Base-by-base conservation (phyloP, 64 coral and sea anemone genomes). In the Cladopsammia gracilis region DNA sequence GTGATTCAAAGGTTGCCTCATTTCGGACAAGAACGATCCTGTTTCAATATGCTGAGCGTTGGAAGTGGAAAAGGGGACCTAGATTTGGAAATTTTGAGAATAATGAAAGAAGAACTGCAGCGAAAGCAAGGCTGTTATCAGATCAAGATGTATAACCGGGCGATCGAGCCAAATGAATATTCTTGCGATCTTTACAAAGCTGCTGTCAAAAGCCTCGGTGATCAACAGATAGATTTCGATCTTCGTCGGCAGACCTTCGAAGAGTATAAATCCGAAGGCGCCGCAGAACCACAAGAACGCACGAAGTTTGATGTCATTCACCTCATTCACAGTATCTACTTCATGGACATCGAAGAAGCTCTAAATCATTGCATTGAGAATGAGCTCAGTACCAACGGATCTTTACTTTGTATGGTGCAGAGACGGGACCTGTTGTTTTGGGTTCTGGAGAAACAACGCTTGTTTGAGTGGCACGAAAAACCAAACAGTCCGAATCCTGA, bases 251-350 rank as follows among this genome's bases (percentile, higher is more conserved):
- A 76, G 47, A 77, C 53, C 26, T 77, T 89, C 64, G 71, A 89
- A 77, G 72, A 77, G 13, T 89, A 77, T 64, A 6, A 15, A 47
- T 13, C 64, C 60, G 57, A 77, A 58, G 26, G 13, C 19, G 62
- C 60, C 24, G 14, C 4, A 12, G 54, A 89, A 44, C 15, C 14
- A 12, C 6, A 10, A 12, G 71, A 89, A 44, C 15, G 11, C 4
- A 19, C 74, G 14, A 76, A 59, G 71, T 89, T 89, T 24, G 87
- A 89, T 77, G 44, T 89, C 45, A 89, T 89, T 64, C 87, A 89
- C 58, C 73, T 71, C 48, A 51, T 87, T 5, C 67, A 68, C 20
- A 72, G 65, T 73, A 74, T 87, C 24, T 72, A 71, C 25, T 64
- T 77, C 3, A 34, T 89, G 7, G 87, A 89, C 34, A 58, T 43